Evolutionary conservation across 1,140 invertebrate species (phyloP).

Genomic region (Drosophila gunungcola): DNA sequence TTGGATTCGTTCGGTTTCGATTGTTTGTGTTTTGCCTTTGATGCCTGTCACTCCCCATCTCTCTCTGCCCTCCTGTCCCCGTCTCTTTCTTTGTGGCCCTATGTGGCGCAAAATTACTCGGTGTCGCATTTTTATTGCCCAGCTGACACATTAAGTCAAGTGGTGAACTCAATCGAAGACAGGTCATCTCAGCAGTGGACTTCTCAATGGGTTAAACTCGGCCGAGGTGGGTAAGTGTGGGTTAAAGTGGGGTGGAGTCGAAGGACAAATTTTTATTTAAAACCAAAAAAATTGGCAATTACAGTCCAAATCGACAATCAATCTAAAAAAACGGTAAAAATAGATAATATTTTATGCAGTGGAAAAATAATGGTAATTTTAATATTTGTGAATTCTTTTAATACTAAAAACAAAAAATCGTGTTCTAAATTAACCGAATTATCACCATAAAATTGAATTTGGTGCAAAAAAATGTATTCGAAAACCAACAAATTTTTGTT

Average conservation of each 20-base stretch:
- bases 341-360: too few species aligned
- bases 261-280: slow-evolving; percentile 3
- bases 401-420: too few species aligned
- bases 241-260: neutral
- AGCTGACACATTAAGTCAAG: slow-evolving; percentile 56
- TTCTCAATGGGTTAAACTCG: slow-evolving; percentile 6
- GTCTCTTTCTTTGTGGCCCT: neutral
- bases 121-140: slow-evolving; percentile 59
- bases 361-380: too few species aligned
- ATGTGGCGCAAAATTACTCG: slow-evolving; percentile 40
- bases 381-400: too few species aligned
- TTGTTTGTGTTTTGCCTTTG: slow-evolving; percentile 60
- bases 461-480: too few species aligned
- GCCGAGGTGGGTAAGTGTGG: slow-evolving; percentile 1
- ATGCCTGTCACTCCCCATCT: slow-evolving; percentile 9
- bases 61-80: neutral
- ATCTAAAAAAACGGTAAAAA: too few species aligned
- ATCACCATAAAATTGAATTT: too few species aligned
- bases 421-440: too few species aligned
- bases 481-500: too few species aligned
- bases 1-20: slow-evolving; percentile 23
- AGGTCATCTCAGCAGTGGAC: neutral
- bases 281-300: slow-evolving; percentile 4
- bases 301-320: slow-evolving; percentile 3
- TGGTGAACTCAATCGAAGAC: slow-evolving; percentile 25